Evolutionary conservation across 2,888 invertebrate species (phyloP).

Genomic region (Hyalella azteca): DNA sequence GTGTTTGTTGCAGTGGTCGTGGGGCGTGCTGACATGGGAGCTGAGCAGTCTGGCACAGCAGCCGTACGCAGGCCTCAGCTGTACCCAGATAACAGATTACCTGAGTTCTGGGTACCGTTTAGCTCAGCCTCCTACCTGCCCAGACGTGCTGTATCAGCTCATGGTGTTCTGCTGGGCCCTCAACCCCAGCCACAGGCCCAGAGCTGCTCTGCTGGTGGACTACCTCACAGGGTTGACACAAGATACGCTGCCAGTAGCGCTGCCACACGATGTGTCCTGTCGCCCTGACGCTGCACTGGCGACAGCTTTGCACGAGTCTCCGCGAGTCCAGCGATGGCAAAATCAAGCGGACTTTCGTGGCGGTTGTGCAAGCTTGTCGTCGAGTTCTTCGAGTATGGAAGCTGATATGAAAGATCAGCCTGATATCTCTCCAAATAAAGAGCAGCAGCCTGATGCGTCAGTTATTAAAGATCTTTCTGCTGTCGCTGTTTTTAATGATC

Average conservation of each 20-base stretch:
- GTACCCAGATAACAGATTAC: slow-evolving; percentile 93
- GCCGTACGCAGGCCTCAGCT: slow-evolving; percentile 94
- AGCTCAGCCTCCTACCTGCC: slow-evolving; percentile 95
- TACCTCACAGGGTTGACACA: slow-evolving; percentile 53
- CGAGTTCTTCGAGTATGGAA: too few relatives aligned
- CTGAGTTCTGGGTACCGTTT: slow-evolving; percentile 91
- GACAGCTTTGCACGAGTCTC: too few relatives aligned
- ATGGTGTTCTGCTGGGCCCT: slow-evolving; percentile 59
- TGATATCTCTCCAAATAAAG: too few relatives aligned
- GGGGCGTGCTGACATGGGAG: slow-evolving; percentile 60
- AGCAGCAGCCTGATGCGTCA: too few relatives aligned
- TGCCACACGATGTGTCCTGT: too few relatives aligned
- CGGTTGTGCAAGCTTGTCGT: too few relatives aligned
- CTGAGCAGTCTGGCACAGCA: slow-evolving; percentile 82
- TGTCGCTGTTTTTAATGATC: not conserved
- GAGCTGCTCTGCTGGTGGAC: slow-evolving; percentile 54
- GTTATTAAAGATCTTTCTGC: not conserved
- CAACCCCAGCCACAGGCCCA: slow-evolving; percentile 55
- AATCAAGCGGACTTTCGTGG: not conserved
- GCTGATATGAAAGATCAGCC: too few relatives aligned
- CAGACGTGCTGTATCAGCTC: slow-evolving; percentile 74
- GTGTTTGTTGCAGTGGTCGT: slow-evolving; percentile 61
- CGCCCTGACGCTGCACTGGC: too few relatives aligned
- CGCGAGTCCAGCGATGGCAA: not conserved
- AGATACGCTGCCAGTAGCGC: too few relatives aligned